These are phyloP conservation scores for Argynnis bischoffii DNA, from an alignment of 2,888 invertebrate genomes.

Conservation along the genomic window DNA sequence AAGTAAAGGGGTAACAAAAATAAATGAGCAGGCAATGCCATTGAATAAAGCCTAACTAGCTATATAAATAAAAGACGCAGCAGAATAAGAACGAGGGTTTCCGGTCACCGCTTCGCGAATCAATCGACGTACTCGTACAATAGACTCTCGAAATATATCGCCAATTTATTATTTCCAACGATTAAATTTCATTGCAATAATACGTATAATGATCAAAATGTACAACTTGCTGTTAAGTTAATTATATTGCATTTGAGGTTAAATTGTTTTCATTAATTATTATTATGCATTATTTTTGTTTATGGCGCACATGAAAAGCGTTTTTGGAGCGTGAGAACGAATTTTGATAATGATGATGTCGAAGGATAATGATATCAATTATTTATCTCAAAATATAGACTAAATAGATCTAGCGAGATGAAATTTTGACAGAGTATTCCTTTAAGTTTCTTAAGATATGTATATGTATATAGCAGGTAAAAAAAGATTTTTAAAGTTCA, in stretches of 20 bases:
- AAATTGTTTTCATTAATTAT: conserved; percentile 10
- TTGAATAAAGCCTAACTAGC: not conserved
- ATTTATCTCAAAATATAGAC: no score
- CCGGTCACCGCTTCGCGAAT: not conserved
- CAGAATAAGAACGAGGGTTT: not conserved
- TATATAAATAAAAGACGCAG: not conserved
- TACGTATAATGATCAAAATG: conserved; percentile 2
- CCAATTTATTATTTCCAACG: conserved; percentile 10
- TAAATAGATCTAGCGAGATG: no score
- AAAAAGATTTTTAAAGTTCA: no score
- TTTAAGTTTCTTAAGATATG: no score
- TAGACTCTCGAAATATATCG: conserved; percentile 1
- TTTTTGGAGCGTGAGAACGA: no score
- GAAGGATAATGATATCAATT: no score
- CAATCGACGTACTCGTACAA: not conserved
- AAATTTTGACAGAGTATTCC: no score
- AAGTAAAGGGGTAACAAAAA: not conserved
- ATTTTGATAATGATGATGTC: no score
- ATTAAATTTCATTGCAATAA: conserved; percentile 13
- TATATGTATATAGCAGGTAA: no score
- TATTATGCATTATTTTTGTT: not conserved
- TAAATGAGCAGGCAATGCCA: no score
- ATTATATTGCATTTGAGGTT: conserved; percentile 3
- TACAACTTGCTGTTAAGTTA: conserved; percentile 11
- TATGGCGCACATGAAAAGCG: no score